Evolutionary conservation across 2,797 vertebrate genomes (phyloP).

Genomic region (Acanthornis magna): DNA sequence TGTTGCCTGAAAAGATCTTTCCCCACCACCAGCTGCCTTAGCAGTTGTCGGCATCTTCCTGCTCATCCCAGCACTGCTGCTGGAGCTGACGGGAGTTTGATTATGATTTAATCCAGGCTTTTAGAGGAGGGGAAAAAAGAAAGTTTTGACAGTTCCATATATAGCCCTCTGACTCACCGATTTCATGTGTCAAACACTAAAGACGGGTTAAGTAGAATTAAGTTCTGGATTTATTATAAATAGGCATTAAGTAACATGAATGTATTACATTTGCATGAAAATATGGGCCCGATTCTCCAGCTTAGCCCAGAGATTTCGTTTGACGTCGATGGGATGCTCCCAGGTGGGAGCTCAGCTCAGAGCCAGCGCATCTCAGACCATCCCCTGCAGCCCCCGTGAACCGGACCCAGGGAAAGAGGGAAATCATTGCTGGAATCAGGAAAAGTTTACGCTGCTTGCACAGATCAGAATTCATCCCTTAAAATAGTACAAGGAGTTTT

Average conservation of each 20-base stretch:
- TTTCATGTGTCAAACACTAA: slow-evolving; percentile 67
- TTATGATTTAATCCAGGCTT: slow-evolving; percentile 45
- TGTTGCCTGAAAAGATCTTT: neutral
- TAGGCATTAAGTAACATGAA: slow-evolving; percentile 64
- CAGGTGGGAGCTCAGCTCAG: neutral
- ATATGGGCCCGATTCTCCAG: neutral
- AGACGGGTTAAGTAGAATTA: slow-evolving; percentile 72
- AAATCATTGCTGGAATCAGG: neutral
- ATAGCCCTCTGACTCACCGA: slow-evolving; percentile 69
- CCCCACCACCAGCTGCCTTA: neutral
- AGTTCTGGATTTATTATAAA: slow-evolving; percentile 70
- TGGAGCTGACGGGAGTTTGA: neutral
- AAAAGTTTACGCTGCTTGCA: neutral
- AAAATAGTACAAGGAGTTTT: slow-evolving; percentile 29
- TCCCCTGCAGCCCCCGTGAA: neutral
- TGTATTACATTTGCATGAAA: slow-evolving; percentile 57
- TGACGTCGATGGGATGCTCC: accelerated
- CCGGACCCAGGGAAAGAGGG: neutral
- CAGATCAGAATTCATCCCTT: neutral
- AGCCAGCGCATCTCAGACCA: neutral
- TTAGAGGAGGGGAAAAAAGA: slow-evolving; percentile 23
- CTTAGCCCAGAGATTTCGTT: neutral
- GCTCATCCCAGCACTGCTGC: neutral
- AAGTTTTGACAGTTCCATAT: slow-evolving; percentile 61
- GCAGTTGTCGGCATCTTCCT: neutral